Evolutionary conservation across 92 coral and sea anemone species (phyloP).

Genomic region (Anthopleura xanthogrammica): DNA sequence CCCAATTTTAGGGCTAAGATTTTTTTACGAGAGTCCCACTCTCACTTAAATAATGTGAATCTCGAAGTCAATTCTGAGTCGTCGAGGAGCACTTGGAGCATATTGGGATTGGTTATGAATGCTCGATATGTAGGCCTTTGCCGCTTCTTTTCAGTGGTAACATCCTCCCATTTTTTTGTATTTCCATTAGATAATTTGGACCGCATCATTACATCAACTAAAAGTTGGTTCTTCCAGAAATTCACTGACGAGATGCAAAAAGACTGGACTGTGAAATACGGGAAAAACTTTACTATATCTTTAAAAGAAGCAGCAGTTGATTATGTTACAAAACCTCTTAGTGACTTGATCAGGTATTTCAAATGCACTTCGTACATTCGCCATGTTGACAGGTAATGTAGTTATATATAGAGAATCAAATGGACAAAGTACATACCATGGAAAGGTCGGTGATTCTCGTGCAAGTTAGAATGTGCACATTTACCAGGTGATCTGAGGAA

Average conservation of each 20-base stretch:
- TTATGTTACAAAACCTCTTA: slow-evolving; percentile 67
- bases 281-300: slow-evolving; percentile 55
- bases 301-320: slow-evolving; percentile 56
- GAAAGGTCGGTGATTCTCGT: too few relatives aligned
- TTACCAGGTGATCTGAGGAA: too few relatives aligned
- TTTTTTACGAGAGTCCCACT: too few relatives aligned
- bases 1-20: too few relatives aligned
- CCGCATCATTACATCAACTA: not conserved
- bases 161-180: not conserved
- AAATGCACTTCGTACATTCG: not conserved
- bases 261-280: slow-evolving; percentile 58
- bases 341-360: slow-evolving; percentile 59
- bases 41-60: too few relatives aligned
- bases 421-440: not conserved
- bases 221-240: slow-evolving; percentile 17
- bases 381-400: not conserved
- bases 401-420: not conserved
- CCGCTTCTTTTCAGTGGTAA: too few relatives aligned
- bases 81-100: too few relatives aligned
- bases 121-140: too few relatives aligned
- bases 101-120: too few relatives aligned
- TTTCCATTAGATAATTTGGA: not conserved
- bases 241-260: slow-evolving; percentile 45
- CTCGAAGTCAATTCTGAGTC: too few relatives aligned
- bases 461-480: too few relatives aligned